These are phyloP conservation scores for Dysmachus trigonus DNA, from an alignment of 2,888 invertebrate species.

Conservation along the genomic window DNA sequence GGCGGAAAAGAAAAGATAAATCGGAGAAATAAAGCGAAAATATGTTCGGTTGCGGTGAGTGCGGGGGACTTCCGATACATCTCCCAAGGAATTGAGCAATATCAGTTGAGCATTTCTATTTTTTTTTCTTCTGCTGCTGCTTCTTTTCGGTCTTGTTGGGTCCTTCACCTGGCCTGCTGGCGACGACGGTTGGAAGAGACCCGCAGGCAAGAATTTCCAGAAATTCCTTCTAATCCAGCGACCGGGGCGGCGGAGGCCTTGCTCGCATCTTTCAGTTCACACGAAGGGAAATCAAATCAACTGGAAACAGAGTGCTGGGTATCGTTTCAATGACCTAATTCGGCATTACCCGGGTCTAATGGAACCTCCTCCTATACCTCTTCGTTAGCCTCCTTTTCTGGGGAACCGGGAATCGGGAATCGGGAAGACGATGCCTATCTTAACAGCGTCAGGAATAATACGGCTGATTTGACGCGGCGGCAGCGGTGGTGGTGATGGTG, in stretches of 20 bases:
- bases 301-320: conserved; percentile 34
- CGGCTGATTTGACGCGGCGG: background rate
- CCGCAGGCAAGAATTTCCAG: background rate
- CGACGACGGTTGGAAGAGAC: too few species aligned
- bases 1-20: conserved; percentile 18
- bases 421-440: conserved; percentile 21
- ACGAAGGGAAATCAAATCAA: conserved; percentile 42
- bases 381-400: too few species aligned
- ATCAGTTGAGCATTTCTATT: background rate
- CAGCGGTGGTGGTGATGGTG: too few species aligned
- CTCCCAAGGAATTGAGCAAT: conserved; percentile 30
- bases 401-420: background rate
- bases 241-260: background rate
- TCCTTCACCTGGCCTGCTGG: background rate
- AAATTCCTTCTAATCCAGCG: conserved; percentile 15
- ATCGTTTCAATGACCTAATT: conserved; percentile 44
- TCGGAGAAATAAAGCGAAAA: conserved; percentile 13
- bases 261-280: conserved; percentile 36
- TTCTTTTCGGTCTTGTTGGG: background rate
- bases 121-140: background rate
- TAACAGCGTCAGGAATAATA: background rate
- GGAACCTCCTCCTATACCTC: background rate
- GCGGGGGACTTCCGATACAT: conserved; percentile 10
- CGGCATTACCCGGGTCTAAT: conserved; percentile 32
- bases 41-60: background rate